These are phyloP conservation scores for Diogma glabrata DNA, from an alignment of 2,888 invertebrate species.

Conservation along the genomic window DNA sequence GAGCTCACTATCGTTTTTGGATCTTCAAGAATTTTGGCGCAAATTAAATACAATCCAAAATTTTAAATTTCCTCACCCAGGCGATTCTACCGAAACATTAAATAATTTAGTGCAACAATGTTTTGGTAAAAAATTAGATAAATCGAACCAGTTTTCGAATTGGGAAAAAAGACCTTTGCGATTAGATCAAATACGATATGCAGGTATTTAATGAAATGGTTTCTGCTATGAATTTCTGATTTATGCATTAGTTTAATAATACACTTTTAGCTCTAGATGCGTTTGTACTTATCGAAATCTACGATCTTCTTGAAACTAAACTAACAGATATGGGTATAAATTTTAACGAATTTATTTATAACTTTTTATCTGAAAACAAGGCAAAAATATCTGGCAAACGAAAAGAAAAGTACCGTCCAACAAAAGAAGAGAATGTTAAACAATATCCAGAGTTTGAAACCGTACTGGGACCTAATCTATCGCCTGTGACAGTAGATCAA, in stretches of 20 bases:
- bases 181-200: constrained; percentile 66
- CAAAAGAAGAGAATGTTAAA: constrained; percentile 15
- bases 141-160: constrained; percentile 84
- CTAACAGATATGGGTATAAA: constrained; percentile 31
- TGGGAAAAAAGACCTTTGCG: constrained; percentile 79
- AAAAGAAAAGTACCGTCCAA: constrained; percentile 18
- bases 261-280: constrained; percentile 90
- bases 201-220: no score
- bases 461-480: constrained; percentile 10
- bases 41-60: constrained; percentile 41
- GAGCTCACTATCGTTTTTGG: constrained; percentile 40
- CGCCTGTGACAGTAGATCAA: not conserved
- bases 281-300: constrained; percentile 71
- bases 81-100: constrained; percentile 46
- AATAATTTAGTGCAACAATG: constrained; percentile 63
- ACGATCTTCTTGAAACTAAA: constrained; percentile 43
- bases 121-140: constrained; percentile 65
- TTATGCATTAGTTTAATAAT: no score
- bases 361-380: constrained; percentile 17
- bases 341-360: constrained; percentile 37
- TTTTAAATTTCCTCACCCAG: constrained; percentile 39
- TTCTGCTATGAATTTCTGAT: no score
- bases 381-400: constrained; percentile 14
- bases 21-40: constrained; percentile 47
- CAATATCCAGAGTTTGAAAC: constrained; percentile 10